Evolutionary conservation across 1,140 invertebrate genomes (phyloP).

Genomic region (Gonioctena quinquepunctata): DNA sequence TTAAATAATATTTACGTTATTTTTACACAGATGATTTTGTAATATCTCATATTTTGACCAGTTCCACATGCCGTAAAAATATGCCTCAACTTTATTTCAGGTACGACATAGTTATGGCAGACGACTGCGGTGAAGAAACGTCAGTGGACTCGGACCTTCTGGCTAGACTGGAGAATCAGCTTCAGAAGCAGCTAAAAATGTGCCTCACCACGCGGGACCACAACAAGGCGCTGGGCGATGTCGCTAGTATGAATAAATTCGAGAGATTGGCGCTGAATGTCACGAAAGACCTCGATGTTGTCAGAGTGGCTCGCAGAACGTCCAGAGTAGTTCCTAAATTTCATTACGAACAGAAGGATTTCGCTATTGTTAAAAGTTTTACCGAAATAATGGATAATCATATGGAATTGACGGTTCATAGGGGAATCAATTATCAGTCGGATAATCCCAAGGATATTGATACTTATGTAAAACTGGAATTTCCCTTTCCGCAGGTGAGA

Average conservation of each 20-base stretch:
- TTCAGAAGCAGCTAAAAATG: constrained; percentile 81
- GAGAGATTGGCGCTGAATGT: constrained; percentile 71
- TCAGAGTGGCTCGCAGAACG: constrained; percentile 71
- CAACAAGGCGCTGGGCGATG: constrained; percentile 91
- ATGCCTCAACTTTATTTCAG: no score
- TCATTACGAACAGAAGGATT: constrained; percentile 90
- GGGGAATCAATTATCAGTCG: constrained; percentile 87
- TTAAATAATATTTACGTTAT: no score
- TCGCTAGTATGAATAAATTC: constrained; percentile 86
- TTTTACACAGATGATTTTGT: no score
- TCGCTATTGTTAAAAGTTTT: constrained; percentile 90
- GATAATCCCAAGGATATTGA: constrained; percentile 86
- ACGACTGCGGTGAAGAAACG: constrained; percentile 69
- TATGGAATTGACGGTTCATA: constrained; percentile 82
- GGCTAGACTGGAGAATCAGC: constrained; percentile 75
- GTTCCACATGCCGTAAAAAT: no score
- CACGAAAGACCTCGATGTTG: constrained; percentile 86
- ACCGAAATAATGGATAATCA: constrained; percentile 92
- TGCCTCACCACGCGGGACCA: constrained; percentile 86
- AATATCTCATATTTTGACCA: no score
- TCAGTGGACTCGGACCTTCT: constrained; percentile 60
- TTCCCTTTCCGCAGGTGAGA: constrained; percentile 85
- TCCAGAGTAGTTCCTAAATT: constrained; percentile 79
- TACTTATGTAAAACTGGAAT: constrained; percentile 92
- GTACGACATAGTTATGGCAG: constrained; percentile 74